Percentiles rank a stretch among this genome's conserved stretches.
These are phyloP conservation scores for Tiphia femorata DNA, from an alignment of 2,888 invertebrate genomes.

Conservation along the genomic window DNA sequence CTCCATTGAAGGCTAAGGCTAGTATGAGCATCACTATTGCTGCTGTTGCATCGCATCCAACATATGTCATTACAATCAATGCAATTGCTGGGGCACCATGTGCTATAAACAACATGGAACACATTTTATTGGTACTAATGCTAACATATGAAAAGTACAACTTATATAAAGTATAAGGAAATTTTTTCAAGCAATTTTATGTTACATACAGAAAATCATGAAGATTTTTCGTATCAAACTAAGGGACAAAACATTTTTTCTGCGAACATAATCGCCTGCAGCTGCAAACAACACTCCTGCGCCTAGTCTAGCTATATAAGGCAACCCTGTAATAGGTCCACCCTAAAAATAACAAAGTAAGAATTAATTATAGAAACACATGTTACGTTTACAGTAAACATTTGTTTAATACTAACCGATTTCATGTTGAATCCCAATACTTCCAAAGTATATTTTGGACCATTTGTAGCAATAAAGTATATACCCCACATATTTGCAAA, in stretches of 20 bases:
- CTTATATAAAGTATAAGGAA: background rate
- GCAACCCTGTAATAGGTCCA: constrained; percentile 80
- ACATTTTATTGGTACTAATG: no score
- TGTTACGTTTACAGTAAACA: background rate
- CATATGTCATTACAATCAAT: constrained; percentile 67
- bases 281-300: constrained; percentile 80
- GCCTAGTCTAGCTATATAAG: constrained; percentile 79
- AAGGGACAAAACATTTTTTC: constrained; percentile 69
- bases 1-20: constrained; percentile 60
- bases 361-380: background rate
- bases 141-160: background rate
- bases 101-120: constrained; percentile 42
- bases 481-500: constrained; percentile 87
- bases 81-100: constrained; percentile 70
- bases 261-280: constrained; percentile 77
- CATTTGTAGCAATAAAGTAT: constrained; percentile 83
- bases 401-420: constrained; percentile 47
- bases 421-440: constrained; percentile 80
- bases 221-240: constrained; percentile 59
- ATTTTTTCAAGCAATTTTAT: background rate
- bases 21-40: constrained; percentile 61
- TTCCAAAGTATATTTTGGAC: constrained; percentile 82
- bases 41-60: constrained; percentile 52
- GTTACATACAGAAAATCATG: constrained; percentile 62
- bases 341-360: constrained; percentile 70